Evolutionary conservation across 2,113 vertebrate species (phyloP).

Genomic region (Polyodon spathula): DNA sequence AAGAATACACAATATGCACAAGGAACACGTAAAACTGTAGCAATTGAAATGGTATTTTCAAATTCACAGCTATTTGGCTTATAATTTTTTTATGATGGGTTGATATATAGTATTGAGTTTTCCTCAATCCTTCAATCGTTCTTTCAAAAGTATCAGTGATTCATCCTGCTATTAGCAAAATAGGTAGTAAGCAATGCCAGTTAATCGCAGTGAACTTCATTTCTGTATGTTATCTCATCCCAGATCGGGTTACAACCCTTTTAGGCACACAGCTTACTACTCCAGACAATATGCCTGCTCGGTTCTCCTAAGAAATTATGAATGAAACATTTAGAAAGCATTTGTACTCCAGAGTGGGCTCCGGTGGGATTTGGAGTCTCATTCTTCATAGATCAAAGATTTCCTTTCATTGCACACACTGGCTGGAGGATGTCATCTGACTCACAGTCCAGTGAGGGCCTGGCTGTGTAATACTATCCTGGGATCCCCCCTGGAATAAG

Average conservation of each 20-base stretch:
- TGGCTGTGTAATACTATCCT: background rate
- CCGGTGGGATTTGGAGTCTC: background rate
- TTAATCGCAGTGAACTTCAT: background rate
- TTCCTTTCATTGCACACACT: background rate
- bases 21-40: no score
- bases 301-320: slow-evolving; percentile 3
- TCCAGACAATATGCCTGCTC: background rate
- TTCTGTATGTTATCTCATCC: background rate
- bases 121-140: no score
- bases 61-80: no score
- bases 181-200: background rate
- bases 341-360: background rate
- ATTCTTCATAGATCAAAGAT: slow-evolving; percentile 1
- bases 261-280: background rate
- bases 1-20: no score
- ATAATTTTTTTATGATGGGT: no score
- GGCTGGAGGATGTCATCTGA: background rate
- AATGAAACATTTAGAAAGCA: slow-evolving; percentile 7
- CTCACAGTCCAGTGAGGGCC: background rate
- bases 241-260: background rate
- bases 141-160: background rate
- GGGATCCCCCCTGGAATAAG: background rate
- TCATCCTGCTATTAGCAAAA: background rate
- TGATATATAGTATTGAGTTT: no score
- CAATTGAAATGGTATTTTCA: no score